phyloP scores from a whole-genome alignment of 1,140 invertebrate species.

The Drosophila virilis region DNA sequence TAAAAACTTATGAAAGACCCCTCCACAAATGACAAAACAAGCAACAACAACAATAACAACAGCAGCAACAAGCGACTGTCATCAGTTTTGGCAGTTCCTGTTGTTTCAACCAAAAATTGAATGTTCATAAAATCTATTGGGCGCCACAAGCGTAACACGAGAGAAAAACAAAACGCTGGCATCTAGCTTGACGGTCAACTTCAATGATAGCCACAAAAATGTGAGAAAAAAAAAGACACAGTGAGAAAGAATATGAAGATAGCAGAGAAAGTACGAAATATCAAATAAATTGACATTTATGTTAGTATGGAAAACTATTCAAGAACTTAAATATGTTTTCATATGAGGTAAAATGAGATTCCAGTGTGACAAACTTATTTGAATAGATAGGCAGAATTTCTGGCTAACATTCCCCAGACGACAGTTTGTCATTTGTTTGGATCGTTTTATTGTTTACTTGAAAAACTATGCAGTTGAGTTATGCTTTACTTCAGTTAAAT shows the following conservation, averaged over 20 bases:
- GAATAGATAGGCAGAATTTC: background rate
- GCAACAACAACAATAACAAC: background rate
- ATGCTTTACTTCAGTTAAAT: too few species aligned
- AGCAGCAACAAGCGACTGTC: constrained; percentile 44
- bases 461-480: background rate
- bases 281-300: background rate
- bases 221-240: background rate
- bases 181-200: background rate
- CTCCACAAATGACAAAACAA: constrained; percentile 3
- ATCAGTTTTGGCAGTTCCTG: constrained; percentile 31
- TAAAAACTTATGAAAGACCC: constrained; percentile 66
- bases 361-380: background rate
- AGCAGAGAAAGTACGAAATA: background rate
- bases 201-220: background rate
- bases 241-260: background rate
- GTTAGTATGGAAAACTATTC: background rate
- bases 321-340: background rate
- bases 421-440: background rate
- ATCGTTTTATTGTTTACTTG: background rate
- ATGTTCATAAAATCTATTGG: constrained; percentile 12
- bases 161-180: background rate
- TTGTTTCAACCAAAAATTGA: constrained; percentile 10
- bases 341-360: background rate
- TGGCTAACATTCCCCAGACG: background rate
- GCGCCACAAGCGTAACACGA: constrained; percentile 4